phyloP scores from a whole-genome alignment of 2,888 invertebrate genomes.

The Eupithecia pulchellata region DNA sequence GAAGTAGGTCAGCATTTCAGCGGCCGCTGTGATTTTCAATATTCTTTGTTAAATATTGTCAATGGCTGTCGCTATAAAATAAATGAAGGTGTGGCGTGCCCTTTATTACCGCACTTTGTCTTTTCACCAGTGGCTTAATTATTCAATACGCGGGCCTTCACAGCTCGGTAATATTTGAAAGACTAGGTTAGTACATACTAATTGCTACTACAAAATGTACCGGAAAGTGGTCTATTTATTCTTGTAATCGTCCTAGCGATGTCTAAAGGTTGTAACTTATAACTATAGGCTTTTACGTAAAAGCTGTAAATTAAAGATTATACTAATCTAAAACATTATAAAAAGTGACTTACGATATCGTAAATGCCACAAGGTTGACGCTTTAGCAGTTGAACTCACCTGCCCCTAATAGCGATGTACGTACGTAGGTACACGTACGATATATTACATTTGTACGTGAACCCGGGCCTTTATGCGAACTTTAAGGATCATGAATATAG shows the following conservation, averaged over 20 bases:
- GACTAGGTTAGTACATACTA: background rate
- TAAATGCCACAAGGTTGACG: constrained; percentile 41
- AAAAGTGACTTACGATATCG: constrained; percentile 12
- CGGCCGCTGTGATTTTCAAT: constrained; percentile 46
- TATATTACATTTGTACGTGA: background rate
- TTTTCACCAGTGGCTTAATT: background rate
- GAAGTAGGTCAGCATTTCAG: constrained; percentile 52
- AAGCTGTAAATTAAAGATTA: background rate
- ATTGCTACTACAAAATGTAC: background rate
- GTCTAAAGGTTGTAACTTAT: background rate
- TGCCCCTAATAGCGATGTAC: background rate
- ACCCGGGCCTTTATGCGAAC: constrained; percentile 11
- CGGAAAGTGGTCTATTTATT: background rate
- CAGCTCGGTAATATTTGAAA: background rate
- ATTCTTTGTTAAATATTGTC: constrained; percentile 29
- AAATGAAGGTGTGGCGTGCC: background rate
- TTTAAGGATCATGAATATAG: constrained; percentile 22
- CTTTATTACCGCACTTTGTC: constrained; percentile 21
- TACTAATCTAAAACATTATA: background rate
- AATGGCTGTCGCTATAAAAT: constrained; percentile 20
- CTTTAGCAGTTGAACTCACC: constrained; percentile 27
- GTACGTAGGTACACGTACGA: background rate
- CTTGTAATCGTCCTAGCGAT: background rate
- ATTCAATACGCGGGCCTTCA: background rate
- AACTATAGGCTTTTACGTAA: background rate